phyloP scores from a whole-genome alignment of 1,140 invertebrate species.

The Tribolium castaneum region DNA sequence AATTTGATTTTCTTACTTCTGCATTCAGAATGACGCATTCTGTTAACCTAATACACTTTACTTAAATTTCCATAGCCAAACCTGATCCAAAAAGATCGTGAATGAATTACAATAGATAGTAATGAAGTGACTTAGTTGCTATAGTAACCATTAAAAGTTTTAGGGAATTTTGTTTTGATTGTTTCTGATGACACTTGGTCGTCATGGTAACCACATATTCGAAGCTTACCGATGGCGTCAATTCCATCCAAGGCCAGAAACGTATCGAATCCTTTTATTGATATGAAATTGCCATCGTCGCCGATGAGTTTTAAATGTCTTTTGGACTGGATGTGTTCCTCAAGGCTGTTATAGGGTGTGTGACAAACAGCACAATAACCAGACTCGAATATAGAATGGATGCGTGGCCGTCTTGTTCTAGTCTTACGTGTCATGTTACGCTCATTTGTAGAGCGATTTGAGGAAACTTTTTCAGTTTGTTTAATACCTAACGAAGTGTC shows the following conservation, averaged over 20 bases:
- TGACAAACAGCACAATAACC: conserved; percentile 84
- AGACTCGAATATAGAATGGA: conserved; percentile 67
- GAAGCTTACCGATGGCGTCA: conserved; percentile 54
- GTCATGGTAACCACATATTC: background rate
- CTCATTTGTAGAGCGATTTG: conserved; percentile 35
- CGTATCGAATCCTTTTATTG: conserved; percentile 63
- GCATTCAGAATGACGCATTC: too few relatives aligned
- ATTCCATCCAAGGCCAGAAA: conserved; percentile 67
- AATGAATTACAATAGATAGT: too few relatives aligned
- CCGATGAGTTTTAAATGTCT: conserved; percentile 77
- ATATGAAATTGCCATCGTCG: conserved; percentile 75
- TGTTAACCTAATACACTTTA: too few relatives aligned
- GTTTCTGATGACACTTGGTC: too few relatives aligned
- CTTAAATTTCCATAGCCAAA: too few relatives aligned
- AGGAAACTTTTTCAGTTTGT: conserved; percentile 18
- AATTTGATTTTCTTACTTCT: too few relatives aligned
- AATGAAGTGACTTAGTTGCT: too few relatives aligned
- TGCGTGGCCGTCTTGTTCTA: conserved; percentile 69
- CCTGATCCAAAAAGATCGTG: too few relatives aligned
- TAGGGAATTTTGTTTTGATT: too few relatives aligned
- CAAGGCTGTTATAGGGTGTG: conserved; percentile 74
- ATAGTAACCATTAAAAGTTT: too few relatives aligned
- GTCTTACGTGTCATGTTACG: conserved; percentile 67
- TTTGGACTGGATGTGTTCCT: conserved; percentile 76
- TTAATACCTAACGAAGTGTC: background rate